Evolutionary conservation across 1,140 invertebrate species (phyloP).

Genomic region (Lethrus apterus): DNA sequence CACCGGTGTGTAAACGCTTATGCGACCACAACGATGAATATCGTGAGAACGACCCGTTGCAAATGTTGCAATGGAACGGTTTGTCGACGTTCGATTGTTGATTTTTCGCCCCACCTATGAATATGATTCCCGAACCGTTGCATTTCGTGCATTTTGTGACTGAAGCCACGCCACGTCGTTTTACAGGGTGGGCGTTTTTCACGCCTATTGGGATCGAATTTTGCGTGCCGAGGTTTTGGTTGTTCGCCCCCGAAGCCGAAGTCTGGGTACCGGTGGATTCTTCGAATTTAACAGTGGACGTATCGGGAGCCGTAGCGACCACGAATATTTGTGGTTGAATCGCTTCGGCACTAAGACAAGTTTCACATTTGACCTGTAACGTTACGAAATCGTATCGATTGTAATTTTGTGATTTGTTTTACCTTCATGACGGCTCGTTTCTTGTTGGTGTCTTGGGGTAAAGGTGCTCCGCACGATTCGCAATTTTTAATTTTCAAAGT

Average conservation of each 20-base stretch:
- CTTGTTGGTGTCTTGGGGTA: conserved; percentile 41
- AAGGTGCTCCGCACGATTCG: conserved; percentile 43
- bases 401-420: background rate
- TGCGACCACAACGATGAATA: conserved; percentile 82
- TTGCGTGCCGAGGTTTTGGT: conserved; percentile 41
- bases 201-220: conserved; percentile 42
- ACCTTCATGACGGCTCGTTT: conserved; percentile 39
- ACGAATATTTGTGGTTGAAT: conserved; percentile 53
- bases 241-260: conserved; percentile 11
- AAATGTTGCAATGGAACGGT: conserved; percentile 80
- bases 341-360: conserved; percentile 36
- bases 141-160: conserved; percentile 82
- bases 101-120: conserved; percentile 54
- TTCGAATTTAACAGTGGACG: conserved; percentile 50
- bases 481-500: conserved; percentile 42
- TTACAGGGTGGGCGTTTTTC: conserved; percentile 63
- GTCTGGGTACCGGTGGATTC: conserved; percentile 39
- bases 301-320: conserved; percentile 46
- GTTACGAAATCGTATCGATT: background rate
- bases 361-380: conserved; percentile 35
- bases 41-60: conserved; percentile 72
- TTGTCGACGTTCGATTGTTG: conserved; percentile 61
- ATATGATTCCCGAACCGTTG: conserved; percentile 78
- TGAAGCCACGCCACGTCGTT: conserved; percentile 70
- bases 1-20: conserved; percentile 75